These are phyloP conservation scores for Anthrax anthrax DNA, from an alignment of 2,888 invertebrate species.

Conservation along the genomic window DNA sequence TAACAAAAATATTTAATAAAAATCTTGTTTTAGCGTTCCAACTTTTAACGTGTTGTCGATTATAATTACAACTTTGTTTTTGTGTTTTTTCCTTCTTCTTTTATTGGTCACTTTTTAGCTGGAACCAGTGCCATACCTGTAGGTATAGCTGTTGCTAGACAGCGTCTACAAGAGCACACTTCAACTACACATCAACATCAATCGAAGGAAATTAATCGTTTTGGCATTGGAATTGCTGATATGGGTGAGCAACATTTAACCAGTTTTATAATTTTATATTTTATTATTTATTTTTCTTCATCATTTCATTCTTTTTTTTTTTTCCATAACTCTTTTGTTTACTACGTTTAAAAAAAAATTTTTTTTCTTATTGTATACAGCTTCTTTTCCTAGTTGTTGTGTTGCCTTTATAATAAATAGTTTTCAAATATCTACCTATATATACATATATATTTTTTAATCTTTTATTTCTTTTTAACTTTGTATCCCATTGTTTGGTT, in stretches of 20 bases:
- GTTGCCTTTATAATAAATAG: not conserved
- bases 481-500: not conserved
- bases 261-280: not conserved
- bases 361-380: not conserved
- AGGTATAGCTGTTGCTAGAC: slow-evolving; percentile 71
- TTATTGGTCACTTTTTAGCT: too few relatives aligned
- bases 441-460: not conserved
- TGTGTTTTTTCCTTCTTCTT: too few relatives aligned
- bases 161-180: slow-evolving; percentile 41
- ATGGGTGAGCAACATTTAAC: slow-evolving; percentile 23
- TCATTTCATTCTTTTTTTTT: not conserved
- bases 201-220: slow-evolving; percentile 32
- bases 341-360: not conserved
- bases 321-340: too few relatives aligned
- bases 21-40: too few relatives aligned
- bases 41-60: too few relatives aligned
- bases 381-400: slow-evolving; percentile 5
- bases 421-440: too few relatives aligned
- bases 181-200: slow-evolving; percentile 19
- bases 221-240: slow-evolving; percentile 33
- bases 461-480: too few relatives aligned
- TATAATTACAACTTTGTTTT: too few relatives aligned
- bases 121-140: slow-evolving; percentile 54
- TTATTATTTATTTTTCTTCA: not conserved
- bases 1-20: too few relatives aligned